These are phyloP conservation scores for Nasonia longicornis DNA, from an alignment of 1,140 invertebrate genomes.

Conservation along the genomic window DNA sequence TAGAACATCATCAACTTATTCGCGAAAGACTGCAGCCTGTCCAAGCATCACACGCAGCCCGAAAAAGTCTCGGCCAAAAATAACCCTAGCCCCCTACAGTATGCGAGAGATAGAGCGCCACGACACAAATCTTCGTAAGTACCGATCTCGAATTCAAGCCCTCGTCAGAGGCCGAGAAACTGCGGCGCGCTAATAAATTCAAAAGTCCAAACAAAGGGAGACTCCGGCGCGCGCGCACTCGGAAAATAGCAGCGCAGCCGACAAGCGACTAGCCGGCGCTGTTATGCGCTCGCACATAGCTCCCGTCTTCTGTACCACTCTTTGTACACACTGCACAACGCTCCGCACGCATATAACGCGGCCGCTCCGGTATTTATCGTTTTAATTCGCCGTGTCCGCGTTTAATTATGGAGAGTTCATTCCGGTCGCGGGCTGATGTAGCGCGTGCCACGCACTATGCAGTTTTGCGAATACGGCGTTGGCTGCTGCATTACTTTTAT, in stretches of 20 bases:
- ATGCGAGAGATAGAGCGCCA: background rate
- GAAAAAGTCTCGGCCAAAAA: background rate
- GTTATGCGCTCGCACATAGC: background rate
- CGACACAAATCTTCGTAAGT: conserved; percentile 3
- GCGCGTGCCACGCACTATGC: background rate
- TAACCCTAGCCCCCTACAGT: background rate
- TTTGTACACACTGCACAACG: background rate
- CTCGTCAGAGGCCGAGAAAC: background rate
- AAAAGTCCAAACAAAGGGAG: conserved; percentile 29
- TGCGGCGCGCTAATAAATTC: conserved; percentile 24
- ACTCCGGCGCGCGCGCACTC: background rate
- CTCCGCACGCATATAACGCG: background rate
- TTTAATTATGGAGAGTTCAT: conserved; percentile 49
- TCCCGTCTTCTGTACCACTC: background rate
- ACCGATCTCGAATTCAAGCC: background rate
- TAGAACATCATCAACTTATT: too few species aligned
- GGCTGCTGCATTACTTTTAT: background rate
- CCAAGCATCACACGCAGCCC: too few species aligned
- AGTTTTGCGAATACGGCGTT: background rate
- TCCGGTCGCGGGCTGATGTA: conserved; percentile 4
- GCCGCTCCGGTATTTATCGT: conserved; percentile 37
- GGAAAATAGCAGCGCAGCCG: background rate
- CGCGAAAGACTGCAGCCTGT: too few species aligned
- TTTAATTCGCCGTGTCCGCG: conserved; percentile 44
- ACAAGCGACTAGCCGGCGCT: background rate